Base-by-base conservation (phyloP, 2,888 invertebrate species). In the Candidula unifasciata region DNA sequence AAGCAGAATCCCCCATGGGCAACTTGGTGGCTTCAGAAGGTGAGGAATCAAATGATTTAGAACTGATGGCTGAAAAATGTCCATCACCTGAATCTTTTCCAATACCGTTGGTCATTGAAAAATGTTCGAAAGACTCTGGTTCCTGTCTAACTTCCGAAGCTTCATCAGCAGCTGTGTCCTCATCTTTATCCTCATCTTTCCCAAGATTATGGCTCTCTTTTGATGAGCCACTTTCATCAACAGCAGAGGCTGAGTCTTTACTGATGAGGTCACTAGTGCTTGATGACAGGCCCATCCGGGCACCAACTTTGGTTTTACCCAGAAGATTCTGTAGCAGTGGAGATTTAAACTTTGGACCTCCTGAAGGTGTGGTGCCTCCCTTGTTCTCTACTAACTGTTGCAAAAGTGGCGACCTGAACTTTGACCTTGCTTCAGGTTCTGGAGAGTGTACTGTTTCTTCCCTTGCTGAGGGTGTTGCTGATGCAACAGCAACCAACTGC, bases 331-430 rank as follows among this genome's bases (percentile, higher is more conserved):
- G 92, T 80, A 92, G 86, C 33, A 92, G 87, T 30, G 92, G 91
- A 35, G 92, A 92, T 81, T 92, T 92, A 86, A 92, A 92, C 86
- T 91, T 91, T 30, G 91, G 90, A 33, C 89, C 87, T n/a, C 89
- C 86, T 18, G 88, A 87, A 3, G 86, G 86, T 10, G 88, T 85
- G 54, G 86, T 88, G 8, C 88, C 86, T 3, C 86, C 78, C 76
- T 90, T 89, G 71, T 87, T 89, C 77, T 91, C 90, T 74, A 90
- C 90, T 64, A 92, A 88, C 86, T 91, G 91, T 85, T 92, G 91
- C 73, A 92, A 88, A 2, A 92, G 87, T 30, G 93, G 92, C 37
- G 93, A 92, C 82, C 89, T 91, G 89, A 92, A 93, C 84, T 89
- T 91, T 35, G 91, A 88, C 52, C 87, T 83, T 52, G 88, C 88